Base-by-base conservation (phyloP, 2,797 vertebrate genomes). In the Ceryle rudis region DNA sequence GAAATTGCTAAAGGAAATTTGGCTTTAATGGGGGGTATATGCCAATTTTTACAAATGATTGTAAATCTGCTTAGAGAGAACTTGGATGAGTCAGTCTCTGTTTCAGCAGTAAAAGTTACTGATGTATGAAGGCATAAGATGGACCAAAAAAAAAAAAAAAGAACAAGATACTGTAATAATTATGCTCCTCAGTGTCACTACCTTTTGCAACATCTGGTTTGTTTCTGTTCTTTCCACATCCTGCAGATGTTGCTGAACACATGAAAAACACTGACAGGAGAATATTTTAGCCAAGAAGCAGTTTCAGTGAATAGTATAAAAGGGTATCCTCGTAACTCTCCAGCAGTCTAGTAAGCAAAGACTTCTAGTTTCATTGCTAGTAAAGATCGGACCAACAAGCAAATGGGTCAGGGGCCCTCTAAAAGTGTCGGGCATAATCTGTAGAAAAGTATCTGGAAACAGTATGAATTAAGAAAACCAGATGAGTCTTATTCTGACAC, bases 191-290 rank as follows among this genome's bases (percentile, higher is more conserved):
- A 97, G 96, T 97, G 94, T 97, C 94, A 92, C 97, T 98, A 98
- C 98, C 97, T 98, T 98, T 96, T 91, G 93, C 93, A 98, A 98
- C 98, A 98, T 98, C 98, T 98, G 98, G 93, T 98, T 98, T 97
- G 97, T 98, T 98, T 98, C 98, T 98, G 94, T 85, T 95, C 93
- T 95, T 97, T 97, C 97, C 97, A 97, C 96, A 97, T 98, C 96
- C 97, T 97, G 98, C 98, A 98, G 98, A 98, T 98, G 98, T 98
- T 98, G 95, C 95, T 91, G 94, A 98, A 91, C 77, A 92, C 94
- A 94, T 97, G 97, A 98, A 97, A 98, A 98, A 95, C 75, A 97
- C 94, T 95, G 97, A 97, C 91, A 95, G 95, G 96, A 97, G 97
- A 98, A 96, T 95, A 93, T 96, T 97, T 97, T 98, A 97, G 95